phyloP scores from a whole-genome alignment of 2,888 invertebrate species.

The Cephus pulcher region DNA sequence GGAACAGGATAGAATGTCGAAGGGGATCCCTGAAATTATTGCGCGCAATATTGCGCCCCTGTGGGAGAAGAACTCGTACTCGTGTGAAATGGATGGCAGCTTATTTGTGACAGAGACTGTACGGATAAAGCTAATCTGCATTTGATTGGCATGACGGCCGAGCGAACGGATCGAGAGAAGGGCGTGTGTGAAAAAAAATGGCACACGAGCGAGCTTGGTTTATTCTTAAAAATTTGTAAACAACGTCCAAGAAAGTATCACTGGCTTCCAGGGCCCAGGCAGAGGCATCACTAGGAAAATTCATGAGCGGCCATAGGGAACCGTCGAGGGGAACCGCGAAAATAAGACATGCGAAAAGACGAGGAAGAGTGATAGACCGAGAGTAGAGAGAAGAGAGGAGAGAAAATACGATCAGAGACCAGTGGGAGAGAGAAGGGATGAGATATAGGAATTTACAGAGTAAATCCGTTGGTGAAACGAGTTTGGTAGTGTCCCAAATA shows the following conservation, averaged over 20 bases:
- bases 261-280: not conserved
- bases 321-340: no score
- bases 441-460: not conserved
- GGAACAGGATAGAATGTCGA: no score
- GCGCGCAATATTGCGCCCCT: no score
- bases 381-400: not conserved
- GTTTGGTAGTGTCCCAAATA: no score
- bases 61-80: not conserved
- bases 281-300: not conserved
- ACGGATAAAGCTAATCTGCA: conserved; percentile 4
- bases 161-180: no score
- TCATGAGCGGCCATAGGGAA: not conserved
- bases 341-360: not conserved
- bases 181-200: no score
- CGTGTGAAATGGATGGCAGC: not conserved
- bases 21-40: no score
- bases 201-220: no score
- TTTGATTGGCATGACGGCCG: conserved; percentile 1
- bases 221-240: no score
- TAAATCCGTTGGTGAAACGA: no score
- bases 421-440: not conserved
- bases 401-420: not conserved
- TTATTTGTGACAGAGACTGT: not conserved
- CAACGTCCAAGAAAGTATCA: not conserved
- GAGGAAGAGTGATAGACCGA: not conserved